Evolutionary conservation across 2,113 vertebrate species (phyloP), one percentile per base, ranked within the genome.

Genomic region (Dasyurus viverrinus): DNA sequence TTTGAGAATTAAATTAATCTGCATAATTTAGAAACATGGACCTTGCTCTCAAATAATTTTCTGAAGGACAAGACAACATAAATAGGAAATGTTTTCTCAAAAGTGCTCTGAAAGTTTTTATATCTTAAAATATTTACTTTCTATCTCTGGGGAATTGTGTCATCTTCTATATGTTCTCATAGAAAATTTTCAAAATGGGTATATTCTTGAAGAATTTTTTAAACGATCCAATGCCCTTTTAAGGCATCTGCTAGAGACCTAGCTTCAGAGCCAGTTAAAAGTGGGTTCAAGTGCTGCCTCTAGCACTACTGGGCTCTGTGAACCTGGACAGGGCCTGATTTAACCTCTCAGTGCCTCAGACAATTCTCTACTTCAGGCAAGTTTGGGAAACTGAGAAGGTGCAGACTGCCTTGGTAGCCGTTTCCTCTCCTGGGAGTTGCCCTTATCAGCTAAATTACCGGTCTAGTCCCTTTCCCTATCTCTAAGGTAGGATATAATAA

Each of bases 31-130:
- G 68, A 76, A 76, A 76, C 16, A 68, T 42, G 16, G 36, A 42
- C 14, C 90, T 89, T 93, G 42, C 93, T 53, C 46, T 93, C 94
- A 95, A 93, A 47, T 9, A 89, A 3, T 92, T 97, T 96, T 97
- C 92, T 95, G 89, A 95, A 95, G 90, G 95, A 95, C 48, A 9
- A 95, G 92, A 90, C 26, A 95, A 96, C 93, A 91, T 54, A 94
- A 57, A 93, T 27, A 93, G 60, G 47, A 93, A 24, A 53, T 68
- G 16, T 95, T 96, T 92, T 96, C 36, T 95, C 25, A 14, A 94
- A 0, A 94, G 26, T 94, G 30, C 91, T 95, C 46, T n/a, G 90
- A 93, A 95, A 92, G 10, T 47, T 95, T 92, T 26, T 93, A 6
- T 93, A 55, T 93, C 93, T 89, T 26, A 68, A 95, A 94, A 92